phyloP scores from a whole-genome alignment of 2,888 invertebrate genomes.

The Monopis laevigella region DNA sequence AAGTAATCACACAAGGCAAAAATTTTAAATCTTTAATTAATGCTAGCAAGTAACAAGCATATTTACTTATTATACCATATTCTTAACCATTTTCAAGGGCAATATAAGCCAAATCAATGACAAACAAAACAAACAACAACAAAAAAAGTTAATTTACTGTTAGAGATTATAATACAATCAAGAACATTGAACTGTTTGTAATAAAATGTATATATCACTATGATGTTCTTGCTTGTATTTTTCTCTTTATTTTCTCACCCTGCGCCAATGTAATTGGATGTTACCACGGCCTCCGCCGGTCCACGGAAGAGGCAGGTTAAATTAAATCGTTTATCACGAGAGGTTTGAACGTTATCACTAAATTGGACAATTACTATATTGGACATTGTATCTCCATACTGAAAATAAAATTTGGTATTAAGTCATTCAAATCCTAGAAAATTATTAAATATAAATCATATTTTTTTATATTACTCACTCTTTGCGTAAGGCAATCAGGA shows the following conservation, averaged over 20 bases:
- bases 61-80: background rate
- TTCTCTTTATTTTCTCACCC: constrained; percentile 75
- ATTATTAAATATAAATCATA: background rate
- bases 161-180: background rate
- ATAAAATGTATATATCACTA: background rate
- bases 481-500: constrained; percentile 91
- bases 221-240: no score
- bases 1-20: background rate
- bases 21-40: background rate
- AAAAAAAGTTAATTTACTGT: constrained; percentile 5
- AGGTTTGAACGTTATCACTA: constrained; percentile 92
- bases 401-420: constrained; percentile 30
- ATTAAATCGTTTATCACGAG: constrained; percentile 90
- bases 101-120: background rate
- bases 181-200: background rate
- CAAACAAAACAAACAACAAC: background rate
- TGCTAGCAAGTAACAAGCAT: constrained; percentile 1
- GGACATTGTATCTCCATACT: constrained; percentile 93
- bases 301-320: constrained; percentile 92
- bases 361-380: constrained; percentile 95
- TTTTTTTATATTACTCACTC: constrained; percentile 49
- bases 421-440: constrained; percentile 6
- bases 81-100: background rate
- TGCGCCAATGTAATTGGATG: constrained; percentile 91
- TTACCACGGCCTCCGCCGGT: constrained; percentile 92